Percentiles rank a stretch among this genome's conserved stretches.
Evolutionary conservation across 2,113 vertebrate genomes (phyloP).

Genomic region (Cacatua alba): DNA sequence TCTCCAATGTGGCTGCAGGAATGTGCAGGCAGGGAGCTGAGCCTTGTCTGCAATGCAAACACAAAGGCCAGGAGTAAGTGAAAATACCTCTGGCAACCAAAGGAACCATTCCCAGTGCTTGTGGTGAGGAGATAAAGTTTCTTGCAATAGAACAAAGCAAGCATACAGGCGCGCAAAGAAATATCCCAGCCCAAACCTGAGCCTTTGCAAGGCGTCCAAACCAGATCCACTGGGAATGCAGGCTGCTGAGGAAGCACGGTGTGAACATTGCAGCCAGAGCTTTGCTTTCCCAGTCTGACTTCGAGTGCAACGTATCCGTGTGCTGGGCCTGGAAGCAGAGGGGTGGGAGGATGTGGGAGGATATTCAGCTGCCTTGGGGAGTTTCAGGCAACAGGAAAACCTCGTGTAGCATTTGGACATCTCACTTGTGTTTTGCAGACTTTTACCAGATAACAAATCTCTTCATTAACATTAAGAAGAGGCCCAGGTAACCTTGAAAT

Average conservation of each 20-base stretch:
- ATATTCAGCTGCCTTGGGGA: background rate
- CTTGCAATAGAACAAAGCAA: background rate
- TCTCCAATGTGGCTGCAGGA: background rate
- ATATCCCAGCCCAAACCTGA: background rate
- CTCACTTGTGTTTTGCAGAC: background rate
- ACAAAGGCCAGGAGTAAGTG: background rate
- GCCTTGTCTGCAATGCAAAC: background rate
- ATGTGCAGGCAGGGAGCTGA: background rate
- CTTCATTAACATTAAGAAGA: background rate
- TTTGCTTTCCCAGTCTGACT: background rate
- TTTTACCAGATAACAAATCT: background rate
- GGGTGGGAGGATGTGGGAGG: background rate
- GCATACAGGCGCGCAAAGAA: background rate
- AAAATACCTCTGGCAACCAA: background rate
- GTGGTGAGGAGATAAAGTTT: background rate
- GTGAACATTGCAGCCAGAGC: accelerated
- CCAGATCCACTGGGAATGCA: background rate
- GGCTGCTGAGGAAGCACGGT: background rate
- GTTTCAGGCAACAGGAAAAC: background rate
- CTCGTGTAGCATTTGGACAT: background rate
- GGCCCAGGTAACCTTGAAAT: background rate
- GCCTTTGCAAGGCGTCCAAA: background rate
- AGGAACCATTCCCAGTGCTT: background rate
- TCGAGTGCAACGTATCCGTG: accelerated
- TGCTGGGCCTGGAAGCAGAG: background rate